Evolutionary conservation across 2,797 vertebrate genomes (phyloP).

Genomic region (Borostomias antarcticus): DNA sequence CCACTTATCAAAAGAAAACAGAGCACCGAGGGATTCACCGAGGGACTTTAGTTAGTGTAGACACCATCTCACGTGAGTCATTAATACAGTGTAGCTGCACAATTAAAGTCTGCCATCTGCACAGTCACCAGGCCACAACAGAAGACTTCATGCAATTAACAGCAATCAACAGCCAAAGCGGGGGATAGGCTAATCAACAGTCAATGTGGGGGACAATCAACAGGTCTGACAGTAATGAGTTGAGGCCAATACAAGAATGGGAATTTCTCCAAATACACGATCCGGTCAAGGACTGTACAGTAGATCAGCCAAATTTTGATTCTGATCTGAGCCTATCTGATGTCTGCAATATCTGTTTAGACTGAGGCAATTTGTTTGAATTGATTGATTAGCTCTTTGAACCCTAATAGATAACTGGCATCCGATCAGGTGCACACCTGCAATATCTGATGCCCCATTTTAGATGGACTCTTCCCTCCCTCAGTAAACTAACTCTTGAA

Average conservation of each 20-base stretch:
- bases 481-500: too few species aligned
- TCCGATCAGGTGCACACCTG: neutral
- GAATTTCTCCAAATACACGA: conserved; percentile 24
- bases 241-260: neutral
- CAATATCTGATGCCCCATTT: neutral
- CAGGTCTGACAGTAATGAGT: neutral
- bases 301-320: conserved; percentile 48
- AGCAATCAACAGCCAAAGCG: too few species aligned
- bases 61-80: too few species aligned
- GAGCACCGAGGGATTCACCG: conserved; percentile 19
- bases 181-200: too few species aligned
- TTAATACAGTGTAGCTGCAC: too few species aligned
- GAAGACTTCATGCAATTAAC: too few species aligned
- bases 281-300: conserved; percentile 45
- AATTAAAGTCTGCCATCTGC: too few species aligned
- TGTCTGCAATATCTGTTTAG: conserved; percentile 57
- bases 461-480: too few species aligned
- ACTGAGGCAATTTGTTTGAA: conserved; percentile 32
- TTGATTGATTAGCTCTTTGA: conserved; percentile 15
- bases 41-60: too few species aligned
- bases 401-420: conserved; percentile 5
- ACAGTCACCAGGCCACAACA: too few species aligned
- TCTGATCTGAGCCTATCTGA: conserved; percentile 39
- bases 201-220: too few species aligned
- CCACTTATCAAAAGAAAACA: conserved; percentile 19